Percentiles rank a stretch among this genome's conserved stretches.
phyloP scores from a whole-genome alignment of 2,113 vertebrate species.

The Rattus rattus region DNA sequence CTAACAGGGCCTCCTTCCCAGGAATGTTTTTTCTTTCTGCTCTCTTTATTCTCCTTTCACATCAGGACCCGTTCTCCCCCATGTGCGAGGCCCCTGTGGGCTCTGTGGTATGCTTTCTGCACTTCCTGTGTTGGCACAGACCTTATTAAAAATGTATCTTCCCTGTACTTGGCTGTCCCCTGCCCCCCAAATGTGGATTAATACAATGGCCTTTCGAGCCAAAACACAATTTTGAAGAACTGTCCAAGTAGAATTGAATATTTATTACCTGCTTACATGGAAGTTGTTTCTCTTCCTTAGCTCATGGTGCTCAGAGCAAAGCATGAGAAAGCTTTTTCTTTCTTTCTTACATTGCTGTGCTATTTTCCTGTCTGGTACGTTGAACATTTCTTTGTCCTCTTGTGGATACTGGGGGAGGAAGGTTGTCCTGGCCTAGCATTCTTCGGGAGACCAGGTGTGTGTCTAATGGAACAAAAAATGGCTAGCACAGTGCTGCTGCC shows the following conservation, averaged over 20 bases:
- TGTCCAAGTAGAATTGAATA: constrained; percentile 64
- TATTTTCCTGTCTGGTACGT: background rate
- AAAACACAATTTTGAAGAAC: constrained; percentile 60
- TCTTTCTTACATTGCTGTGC: background rate
- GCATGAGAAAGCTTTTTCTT: background rate
- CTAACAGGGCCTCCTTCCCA: background rate
- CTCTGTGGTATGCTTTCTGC: background rate
- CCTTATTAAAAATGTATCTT: constrained; percentile 79
- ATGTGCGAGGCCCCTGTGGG: background rate
- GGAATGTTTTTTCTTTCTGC: background rate
- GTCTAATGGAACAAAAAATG: background rate
- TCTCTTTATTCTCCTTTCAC: constrained; percentile 45
- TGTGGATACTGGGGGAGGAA: background rate
- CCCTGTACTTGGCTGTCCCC: background rate
- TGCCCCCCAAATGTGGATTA: constrained; percentile 61
- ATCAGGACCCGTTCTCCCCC: constrained; percentile 40
- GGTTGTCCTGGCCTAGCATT: background rate
- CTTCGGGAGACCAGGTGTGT: background rate
- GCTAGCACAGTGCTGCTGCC: background rate
- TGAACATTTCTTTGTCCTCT: background rate
- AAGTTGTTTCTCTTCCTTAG: constrained; percentile 69
- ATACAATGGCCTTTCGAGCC: constrained; percentile 29
- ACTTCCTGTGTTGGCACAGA: constrained; percentile 3
- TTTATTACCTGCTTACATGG: constrained; percentile 72
- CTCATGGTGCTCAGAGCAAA: background rate